Base-by-base conservation (phyloP, 30 jellyfish, hydroid and myxozoan genomes). In the Hydractinia symbiolongicarpus region DNA sequence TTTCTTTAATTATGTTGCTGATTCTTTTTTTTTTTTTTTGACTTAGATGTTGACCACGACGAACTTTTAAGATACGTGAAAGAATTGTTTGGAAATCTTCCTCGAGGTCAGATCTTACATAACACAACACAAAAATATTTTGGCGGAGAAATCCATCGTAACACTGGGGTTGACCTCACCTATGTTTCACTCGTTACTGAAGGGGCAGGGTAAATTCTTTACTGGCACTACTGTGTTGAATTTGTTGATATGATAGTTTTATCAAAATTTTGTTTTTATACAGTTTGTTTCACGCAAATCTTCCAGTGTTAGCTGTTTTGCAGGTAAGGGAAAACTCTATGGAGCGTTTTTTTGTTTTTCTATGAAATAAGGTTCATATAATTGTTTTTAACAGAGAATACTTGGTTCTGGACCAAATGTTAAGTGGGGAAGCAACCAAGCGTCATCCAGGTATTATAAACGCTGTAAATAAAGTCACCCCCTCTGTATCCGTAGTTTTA, bases 171-270 rank as follows among this genome's bases (percentile, higher is more conserved):
- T 53, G 81, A 62, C 5, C 62, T 86, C 4, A 57, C 86, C n/a
- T 81, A 86, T 69, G 96, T 87, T 21, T 83, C 96, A 11, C 50
- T 88, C 30, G 94, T 83, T 15, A 84, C 89, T 7, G 89, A 88
- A 77, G 96, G 96, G 9, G 96, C 82, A 30, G 88, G 96, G 96
- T 88, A 67, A 78, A 8, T 14, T 17, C 5, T 54, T 76, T n/a
- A n/a, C n/a, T n/a, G n/a, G n/a, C n/a, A n/a, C n/a, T n/a, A n/a
- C n/a, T n/a, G n/a, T n/a, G n/a, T n/a, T n/a, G n/a, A n/a, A n/a
- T n/a, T n/a, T n/a, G n/a, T n/a, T n/a, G n/a, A n/a, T n/a, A n/a
- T n/a, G n/a, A n/a, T n/a, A n/a, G n/a, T n/a, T n/a, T n/a, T n/a
- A n/a, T n/a, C n/a, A n/a, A n/a, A n/a, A n/a, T n/a, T 60, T 77